A percentile compares a stretch with the other conserved stretches of the same genome.
Conservation (phyloP, 2,797 vertebrate species). For the Clarias fuscus region DNA sequence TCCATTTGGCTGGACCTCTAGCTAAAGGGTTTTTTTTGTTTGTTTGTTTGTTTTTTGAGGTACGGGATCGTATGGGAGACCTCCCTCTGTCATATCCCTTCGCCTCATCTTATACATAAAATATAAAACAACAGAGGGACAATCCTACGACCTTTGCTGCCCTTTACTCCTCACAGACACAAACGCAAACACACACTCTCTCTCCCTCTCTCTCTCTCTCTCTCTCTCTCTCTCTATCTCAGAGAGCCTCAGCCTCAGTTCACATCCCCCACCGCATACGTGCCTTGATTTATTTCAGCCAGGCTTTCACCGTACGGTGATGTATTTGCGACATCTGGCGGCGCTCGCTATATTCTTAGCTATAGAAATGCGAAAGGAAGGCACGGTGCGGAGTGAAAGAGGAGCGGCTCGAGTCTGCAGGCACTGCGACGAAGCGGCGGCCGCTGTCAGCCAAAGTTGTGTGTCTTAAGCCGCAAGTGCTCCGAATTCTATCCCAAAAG, state of each 20-base stretch:
- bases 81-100: conserved; percentile 85
- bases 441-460: conserved; percentile 60
- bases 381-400: conserved; percentile 27
- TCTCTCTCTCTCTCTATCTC: conserved; percentile 46
- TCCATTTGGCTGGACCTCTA: conserved; percentile 51
- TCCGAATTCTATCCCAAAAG: conserved; percentile 84
- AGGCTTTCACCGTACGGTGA: conserved; percentile 82
- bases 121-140: conserved; percentile 98
- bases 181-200: conserved; percentile 55
- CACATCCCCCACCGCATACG: conserved; percentile 86
- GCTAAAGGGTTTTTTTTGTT: conserved; percentile 61
- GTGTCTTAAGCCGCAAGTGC: conserved; percentile 71
- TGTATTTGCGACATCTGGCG: conserved; percentile 99
- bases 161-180: conserved; percentile 79
- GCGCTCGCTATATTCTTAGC: conserved; percentile 81
- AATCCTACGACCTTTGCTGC: conserved; percentile 96
- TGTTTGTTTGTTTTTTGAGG: conserved; percentile 68
- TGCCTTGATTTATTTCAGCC: conserved; percentile 87
- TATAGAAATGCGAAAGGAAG: conserved; percentile 61
- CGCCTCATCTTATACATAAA: conserved; percentile 89
- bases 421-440: conserved; percentile 62
- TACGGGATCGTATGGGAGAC: conserved; percentile 79
- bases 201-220: conserved; percentile 47
- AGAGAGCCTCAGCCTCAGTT: conserved; percentile 60
- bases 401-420: conserved; percentile 30